A percentile compares a stretch with the other conserved stretches of the same genome.
Conservation (phyloP, 1,140 invertebrate species). For the Dendroctonus ponderosae region DNA sequence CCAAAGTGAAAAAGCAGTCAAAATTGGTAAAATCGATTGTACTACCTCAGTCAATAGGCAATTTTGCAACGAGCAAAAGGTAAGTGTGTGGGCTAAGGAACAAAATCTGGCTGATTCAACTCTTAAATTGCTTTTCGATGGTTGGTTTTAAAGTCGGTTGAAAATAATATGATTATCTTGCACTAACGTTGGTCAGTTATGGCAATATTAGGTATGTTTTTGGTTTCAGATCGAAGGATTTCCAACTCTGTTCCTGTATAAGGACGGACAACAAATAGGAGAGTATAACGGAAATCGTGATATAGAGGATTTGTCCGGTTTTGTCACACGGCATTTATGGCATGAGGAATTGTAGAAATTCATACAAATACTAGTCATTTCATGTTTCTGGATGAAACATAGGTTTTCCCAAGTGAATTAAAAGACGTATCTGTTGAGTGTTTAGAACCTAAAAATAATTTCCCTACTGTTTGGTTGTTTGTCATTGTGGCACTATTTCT, state of each 20-base stretch:
- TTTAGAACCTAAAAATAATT: too few relatives aligned
- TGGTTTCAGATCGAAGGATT: slow-evolving; percentile 63
- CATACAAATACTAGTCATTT: slow-evolving; percentile 5
- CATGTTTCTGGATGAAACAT: background rate
- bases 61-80: slow-evolving; percentile 67
- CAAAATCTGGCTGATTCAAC: background rate
- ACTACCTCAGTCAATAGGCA: slow-evolving; percentile 59
- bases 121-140: background rate
- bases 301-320: slow-evolving; percentile 66
- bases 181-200: too few relatives aligned
- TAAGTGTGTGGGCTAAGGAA: slow-evolving; percentile 40
- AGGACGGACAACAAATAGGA: slow-evolving; percentile 63
- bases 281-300: slow-evolving; percentile 72
- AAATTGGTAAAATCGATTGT: slow-evolving; percentile 73
- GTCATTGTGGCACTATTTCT: too few relatives aligned
- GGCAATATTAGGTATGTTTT: slow-evolving; percentile 6
- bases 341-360: slow-evolving; percentile 61
- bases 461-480: too few relatives aligned
- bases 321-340: slow-evolving; percentile 57
- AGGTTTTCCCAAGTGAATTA: background rate
- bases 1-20: slow-evolving; percentile 53
- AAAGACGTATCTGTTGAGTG: too few relatives aligned
- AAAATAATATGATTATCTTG: too few relatives aligned
- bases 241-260: slow-evolving; percentile 67
- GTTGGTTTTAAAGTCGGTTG: too few relatives aligned